Base-by-base conservation (phyloP, 2,113 vertebrate species). In the Chlorocebus sabaeus region DNA sequence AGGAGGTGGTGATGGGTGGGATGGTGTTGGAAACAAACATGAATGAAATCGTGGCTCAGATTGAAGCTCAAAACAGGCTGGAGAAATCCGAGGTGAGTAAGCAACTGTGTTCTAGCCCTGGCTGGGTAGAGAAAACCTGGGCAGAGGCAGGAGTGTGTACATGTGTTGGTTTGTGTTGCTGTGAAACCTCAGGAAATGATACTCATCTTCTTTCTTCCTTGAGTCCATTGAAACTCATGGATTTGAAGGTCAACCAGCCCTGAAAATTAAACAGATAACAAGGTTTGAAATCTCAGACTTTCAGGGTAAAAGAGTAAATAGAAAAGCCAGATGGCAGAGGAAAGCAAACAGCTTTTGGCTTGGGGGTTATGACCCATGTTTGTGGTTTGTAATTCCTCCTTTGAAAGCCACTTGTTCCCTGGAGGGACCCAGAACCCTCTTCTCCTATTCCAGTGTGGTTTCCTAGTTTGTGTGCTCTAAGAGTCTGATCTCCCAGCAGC, bases 1-100 rank as follows among this genome's bases (percentile, higher is more conserved):
- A 99, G 98, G 99, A 99, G 98, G 99, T 99, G 98, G 99, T 99
- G 95, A 99, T 99, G 97, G 99, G 99, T 0, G 99, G 99, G 2
- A 99, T 99, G 99, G 99, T 99, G 67, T 97, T 99, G 98, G 99
- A 99, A 98, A 99, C 99, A 92, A 99, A 99, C 98, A 99, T 99
- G 99, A 99, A 99, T 30, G 99, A 99, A 98, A 99, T 99, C 0
- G 99, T 99, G 23, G 99, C 99, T 0, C 99, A 99, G 98, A 99
- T 99, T 23, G 99, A 99, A 97, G 98, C 99, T 59, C 99, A 99
- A 97, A 99, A 99, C 98, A 99, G 99, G 84, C 99, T 99, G 99
- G 99, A 99, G 98, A 99, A 99, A 92, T 99, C 99, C 0, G 99
- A 99, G 99, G 99, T 99, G 95, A 98, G 99, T 6, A 16, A 35